Evolutionary conservation across 2,113 vertebrate genomes (phyloP).

Genomic region (Apeltes quadracus): DNA sequence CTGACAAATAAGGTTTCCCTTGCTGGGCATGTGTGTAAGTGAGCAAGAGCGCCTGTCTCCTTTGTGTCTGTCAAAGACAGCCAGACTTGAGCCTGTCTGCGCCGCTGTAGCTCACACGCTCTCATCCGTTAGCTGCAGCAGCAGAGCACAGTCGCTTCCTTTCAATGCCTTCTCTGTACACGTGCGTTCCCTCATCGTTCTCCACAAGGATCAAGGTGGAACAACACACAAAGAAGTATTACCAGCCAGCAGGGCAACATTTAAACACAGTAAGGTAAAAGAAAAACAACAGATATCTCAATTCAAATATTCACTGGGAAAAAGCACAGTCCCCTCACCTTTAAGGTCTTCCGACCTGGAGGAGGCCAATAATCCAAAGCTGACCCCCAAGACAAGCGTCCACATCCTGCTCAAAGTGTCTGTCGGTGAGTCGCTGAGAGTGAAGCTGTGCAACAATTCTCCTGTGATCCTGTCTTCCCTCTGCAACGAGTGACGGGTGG

Average conservation of each 20-base stretch:
- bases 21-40: slow-evolving; percentile 21
- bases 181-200: slow-evolving; percentile 8
- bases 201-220: slow-evolving; percentile 9
- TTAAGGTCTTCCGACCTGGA: slow-evolving; percentile 53
- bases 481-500: slow-evolving; percentile 65
- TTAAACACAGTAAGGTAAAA: slow-evolving; percentile 13
- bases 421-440: slow-evolving; percentile 46
- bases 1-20: slow-evolving; percentile 25
- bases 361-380: slow-evolving; percentile 78
- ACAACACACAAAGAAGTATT: slow-evolving; percentile 22
- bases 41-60: slow-evolving; percentile 63
- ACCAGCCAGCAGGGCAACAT: slow-evolving; percentile 6
- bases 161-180: slow-evolving; percentile 36
- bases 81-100: slow-evolving; percentile 74
- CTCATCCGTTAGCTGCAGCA: too few relatives aligned
- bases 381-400: slow-evolving; percentile 75
- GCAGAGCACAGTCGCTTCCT: slow-evolving; percentile 59
- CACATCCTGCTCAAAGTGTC: slow-evolving; percentile 74
- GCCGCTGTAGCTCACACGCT: slow-evolving; percentile 58
- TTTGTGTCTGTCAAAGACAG: slow-evolving; percentile 81
- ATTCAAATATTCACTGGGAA: slow-evolving; percentile 2
- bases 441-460: slow-evolving; percentile 61
- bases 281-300: background rate
- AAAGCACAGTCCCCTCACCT: slow-evolving; percentile 72
- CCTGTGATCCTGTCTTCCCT: slow-evolving; percentile 64